These are phyloP conservation scores for Chironomus striatipennis DNA, from an alignment of 1,140 invertebrate genomes.

Conservation along the genomic window DNA sequence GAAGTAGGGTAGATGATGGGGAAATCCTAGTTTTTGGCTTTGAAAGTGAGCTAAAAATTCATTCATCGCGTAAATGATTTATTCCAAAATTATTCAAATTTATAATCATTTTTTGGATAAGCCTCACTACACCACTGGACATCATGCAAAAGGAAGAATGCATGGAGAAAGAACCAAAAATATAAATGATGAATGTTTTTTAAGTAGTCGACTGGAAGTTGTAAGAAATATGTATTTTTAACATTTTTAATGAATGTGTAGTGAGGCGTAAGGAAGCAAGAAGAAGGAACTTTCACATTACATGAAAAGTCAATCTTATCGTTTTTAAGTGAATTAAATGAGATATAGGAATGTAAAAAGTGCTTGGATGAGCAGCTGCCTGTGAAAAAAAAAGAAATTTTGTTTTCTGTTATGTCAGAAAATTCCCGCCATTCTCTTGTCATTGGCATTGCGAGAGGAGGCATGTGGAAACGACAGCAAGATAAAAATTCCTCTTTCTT, in stretches of 20 bases:
- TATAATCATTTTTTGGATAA: no score
- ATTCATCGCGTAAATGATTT: no score
- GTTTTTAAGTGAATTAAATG: not conserved
- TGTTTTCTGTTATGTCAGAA: not conserved
- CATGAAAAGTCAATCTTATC: not conserved
- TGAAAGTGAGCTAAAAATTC: no score
- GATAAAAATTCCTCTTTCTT: not conserved
- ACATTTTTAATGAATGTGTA: slow-evolving; percentile 7
- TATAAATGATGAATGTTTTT: no score
- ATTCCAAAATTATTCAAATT: no score
- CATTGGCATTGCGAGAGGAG: not conserved
- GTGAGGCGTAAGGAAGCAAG: not conserved
- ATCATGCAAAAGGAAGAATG: no score
- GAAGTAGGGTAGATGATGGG: no score
- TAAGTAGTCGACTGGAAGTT: no score
- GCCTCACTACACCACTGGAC: no score
- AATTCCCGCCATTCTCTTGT: slow-evolving; percentile 17
- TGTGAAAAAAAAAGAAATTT: not conserved
- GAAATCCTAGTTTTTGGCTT: no score
- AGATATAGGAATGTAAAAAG: not conserved
- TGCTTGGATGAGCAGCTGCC: not conserved
- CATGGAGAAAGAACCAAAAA: no score
- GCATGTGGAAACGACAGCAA: not conserved
- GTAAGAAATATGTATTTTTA: not conserved
- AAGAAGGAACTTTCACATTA: not conserved